Evolutionary conservation across 2,797 vertebrate species (phyloP).

Genomic region (Diplodus sargus): DNA sequence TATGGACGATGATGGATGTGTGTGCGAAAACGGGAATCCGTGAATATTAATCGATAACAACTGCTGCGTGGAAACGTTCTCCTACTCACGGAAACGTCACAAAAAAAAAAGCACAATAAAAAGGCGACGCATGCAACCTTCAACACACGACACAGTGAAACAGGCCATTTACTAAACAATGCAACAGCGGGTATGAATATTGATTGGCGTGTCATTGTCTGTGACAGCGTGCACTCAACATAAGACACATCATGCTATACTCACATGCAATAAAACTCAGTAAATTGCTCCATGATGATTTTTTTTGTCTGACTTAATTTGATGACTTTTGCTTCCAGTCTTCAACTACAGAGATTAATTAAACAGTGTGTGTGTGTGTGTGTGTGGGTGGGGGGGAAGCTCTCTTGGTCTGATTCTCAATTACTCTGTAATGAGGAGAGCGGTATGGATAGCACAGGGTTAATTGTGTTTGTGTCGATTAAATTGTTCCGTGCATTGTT

Average conservation of each 20-base stretch:
- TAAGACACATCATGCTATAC: constrained; percentile 25
- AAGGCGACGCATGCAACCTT: constrained; percentile 17
- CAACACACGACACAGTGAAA: constrained; percentile 8
- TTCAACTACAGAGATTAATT: constrained; percentile 44
- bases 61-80: constrained; percentile 27
- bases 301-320: constrained; percentile 38
- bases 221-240: constrained; percentile 18
- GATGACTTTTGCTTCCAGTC: constrained; percentile 35
- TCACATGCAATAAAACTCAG: constrained; percentile 34
- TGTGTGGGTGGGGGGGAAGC: neutral
- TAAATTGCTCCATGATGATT: constrained; percentile 30
- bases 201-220: constrained; percentile 18
- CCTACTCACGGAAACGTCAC: constrained; percentile 2
- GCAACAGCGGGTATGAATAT: constrained; percentile 37
- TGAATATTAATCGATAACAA: constrained; percentile 60
- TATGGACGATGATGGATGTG: constrained; percentile 60
- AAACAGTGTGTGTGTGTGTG: constrained; percentile 26
- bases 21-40: constrained; percentile 11
- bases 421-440: constrained; percentile 60
- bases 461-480: constrained; percentile 64
- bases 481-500: constrained; percentile 51
- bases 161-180: constrained; percentile 28
- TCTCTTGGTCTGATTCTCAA: constrained; percentile 48
- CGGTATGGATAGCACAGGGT: constrained; percentile 55
- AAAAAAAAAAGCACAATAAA: neutral